Percentiles rank a stretch among this genome's conserved stretches.
phyloP scores from a whole-genome alignment of 64 coral and sea anemone genomes.

The Dendronephthya gigantea region DNA sequence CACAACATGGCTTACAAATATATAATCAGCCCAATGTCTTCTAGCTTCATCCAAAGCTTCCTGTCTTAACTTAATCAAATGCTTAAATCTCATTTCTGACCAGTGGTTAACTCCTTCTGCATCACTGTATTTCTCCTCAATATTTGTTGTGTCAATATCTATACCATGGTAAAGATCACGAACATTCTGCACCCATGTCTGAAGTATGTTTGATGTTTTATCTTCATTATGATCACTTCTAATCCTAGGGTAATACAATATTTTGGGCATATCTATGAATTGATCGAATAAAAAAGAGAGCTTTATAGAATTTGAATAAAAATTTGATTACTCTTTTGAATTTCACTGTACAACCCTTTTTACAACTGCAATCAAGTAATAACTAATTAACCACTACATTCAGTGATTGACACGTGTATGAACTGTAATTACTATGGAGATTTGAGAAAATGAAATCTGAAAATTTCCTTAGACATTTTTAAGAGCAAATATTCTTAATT shows the following conservation, averaged over 20 bases:
- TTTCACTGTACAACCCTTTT: no score
- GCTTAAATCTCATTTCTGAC: constrained; percentile 49
- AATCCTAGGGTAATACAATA: constrained; percentile 39
- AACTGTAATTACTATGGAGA: background rate
- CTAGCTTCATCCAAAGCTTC: constrained; percentile 72
- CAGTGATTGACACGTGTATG: background rate
- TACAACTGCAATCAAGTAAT: no score
- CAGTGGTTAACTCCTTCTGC: constrained; percentile 41
- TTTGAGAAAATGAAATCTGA: background rate
- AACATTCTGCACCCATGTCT: constrained; percentile 62
- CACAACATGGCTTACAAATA: constrained; percentile 77
- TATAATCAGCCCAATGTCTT: constrained; percentile 82
- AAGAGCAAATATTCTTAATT: background rate
- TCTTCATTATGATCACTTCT: constrained; percentile 88
- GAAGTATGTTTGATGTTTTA: constrained; percentile 57
- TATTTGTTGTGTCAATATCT: constrained; percentile 53
- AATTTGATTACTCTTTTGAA: no score
- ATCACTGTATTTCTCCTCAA: constrained; percentile 45
- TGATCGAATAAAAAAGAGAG: no score
- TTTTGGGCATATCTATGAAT: no score
- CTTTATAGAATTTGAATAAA: no score
- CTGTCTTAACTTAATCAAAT: constrained; percentile 57
- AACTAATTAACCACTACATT: background rate
- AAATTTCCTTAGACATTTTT: background rate
- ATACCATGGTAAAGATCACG: constrained; percentile 69